These are phyloP conservation scores for Netelia inedita DNA, from an alignment of 2,888 invertebrate species.

Conservation along the genomic window DNA sequence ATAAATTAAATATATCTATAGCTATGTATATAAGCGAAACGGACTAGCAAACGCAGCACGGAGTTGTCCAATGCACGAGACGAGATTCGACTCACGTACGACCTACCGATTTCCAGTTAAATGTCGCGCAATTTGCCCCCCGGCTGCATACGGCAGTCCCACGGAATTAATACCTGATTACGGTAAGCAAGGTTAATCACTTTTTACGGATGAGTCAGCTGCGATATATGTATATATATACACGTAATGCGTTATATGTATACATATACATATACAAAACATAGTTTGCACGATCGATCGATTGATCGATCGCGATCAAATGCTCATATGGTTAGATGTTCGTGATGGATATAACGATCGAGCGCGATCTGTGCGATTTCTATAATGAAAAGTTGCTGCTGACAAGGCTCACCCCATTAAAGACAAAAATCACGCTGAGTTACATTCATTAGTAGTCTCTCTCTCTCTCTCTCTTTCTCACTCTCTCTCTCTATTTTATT, in stretches of 20 bases:
- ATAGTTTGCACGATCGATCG: conserved; percentile 1
- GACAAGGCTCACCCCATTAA: conserved; percentile 7
- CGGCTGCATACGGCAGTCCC: conserved; percentile 80
- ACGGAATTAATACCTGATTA: conserved; percentile 84
- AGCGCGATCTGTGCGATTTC: conserved; percentile 5
- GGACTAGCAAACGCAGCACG: conserved; percentile 1
- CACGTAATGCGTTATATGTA: background rate
- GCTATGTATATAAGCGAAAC: background rate
- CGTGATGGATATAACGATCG: conserved; percentile 14
- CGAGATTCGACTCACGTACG: conserved; percentile 81
- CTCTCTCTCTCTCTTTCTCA: background rate
- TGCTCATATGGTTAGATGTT: conserved; percentile 3
- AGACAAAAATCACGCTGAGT: conserved; percentile 3
- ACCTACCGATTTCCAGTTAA: conserved; percentile 82
- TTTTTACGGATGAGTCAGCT: conserved; percentile 81
- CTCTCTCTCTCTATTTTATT: conserved; percentile 20
- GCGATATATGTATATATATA: conserved; percentile 12
- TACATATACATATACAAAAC: background rate
- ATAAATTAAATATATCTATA: background rate
- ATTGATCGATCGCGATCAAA: background rate
- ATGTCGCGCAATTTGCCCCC: conserved; percentile 80
- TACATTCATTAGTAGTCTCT: conserved; percentile 5
- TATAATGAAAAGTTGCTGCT: conserved; percentile 19
- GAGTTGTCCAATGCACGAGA: conserved; percentile 37
- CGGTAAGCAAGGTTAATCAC: conserved; percentile 83